A percentile compares a stretch with the other conserved stretches of the same genome.
These are phyloP conservation scores for Sminthopsis crassicaudata DNA, from an alignment of 2,113 vertebrate species.

Conservation along the genomic window DNA sequence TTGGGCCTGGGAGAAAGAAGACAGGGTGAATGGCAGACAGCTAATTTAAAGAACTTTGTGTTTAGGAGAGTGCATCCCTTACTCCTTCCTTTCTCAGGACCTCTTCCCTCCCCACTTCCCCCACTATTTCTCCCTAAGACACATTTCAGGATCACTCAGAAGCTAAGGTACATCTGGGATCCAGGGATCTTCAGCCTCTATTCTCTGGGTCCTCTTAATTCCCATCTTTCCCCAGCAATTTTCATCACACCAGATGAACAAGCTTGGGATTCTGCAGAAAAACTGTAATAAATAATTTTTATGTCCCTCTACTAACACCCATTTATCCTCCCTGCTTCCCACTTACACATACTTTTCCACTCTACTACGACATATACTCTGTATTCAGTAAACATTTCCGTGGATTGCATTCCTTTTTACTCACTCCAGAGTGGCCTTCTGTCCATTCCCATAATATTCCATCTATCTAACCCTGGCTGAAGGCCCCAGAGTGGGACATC, in stretches of 20 bases:
- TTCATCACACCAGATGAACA: background rate
- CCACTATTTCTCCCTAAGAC: background rate
- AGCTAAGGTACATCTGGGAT: background rate
- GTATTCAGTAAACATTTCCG: background rate
- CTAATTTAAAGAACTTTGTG: background rate
- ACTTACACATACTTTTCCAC: background rate
- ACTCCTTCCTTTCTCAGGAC: background rate
- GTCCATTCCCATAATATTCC: background rate
- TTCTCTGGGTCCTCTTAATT: background rate
- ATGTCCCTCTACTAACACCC: background rate
- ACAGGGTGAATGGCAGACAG: background rate
- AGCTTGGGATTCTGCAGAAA: background rate
- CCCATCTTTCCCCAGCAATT: background rate
- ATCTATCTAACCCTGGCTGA: background rate
- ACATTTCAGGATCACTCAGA: background rate
- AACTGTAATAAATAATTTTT: background rate
- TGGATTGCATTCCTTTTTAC: background rate
- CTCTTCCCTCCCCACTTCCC: background rate
- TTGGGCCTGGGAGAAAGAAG: background rate
- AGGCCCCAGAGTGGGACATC: background rate
- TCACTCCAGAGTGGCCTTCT: background rate
- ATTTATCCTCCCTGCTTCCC: background rate
- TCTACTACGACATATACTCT: background rate
- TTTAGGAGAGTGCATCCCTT: background rate
- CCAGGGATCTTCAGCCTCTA: background rate